Conservation (phyloP, 1,140 invertebrate genomes). For the Zelostemma sp. region DNA sequence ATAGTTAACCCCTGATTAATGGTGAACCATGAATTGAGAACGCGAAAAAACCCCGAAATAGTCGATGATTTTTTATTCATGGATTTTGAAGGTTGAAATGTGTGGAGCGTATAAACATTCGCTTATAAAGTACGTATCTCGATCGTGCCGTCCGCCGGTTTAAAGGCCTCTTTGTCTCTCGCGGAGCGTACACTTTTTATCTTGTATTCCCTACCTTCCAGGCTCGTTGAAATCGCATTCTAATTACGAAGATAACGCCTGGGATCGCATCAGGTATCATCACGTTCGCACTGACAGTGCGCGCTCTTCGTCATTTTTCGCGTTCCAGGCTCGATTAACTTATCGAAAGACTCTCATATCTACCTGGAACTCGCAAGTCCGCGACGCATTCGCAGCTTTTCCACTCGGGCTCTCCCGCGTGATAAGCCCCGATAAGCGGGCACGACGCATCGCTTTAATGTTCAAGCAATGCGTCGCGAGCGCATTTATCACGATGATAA, state of each 20-base stretch:
- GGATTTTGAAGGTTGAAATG: too few relatives aligned
- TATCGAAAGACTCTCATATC: slow-evolving; percentile 20
- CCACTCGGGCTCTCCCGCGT: slow-evolving; percentile 20
- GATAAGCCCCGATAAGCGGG: slow-evolving; percentile 37
- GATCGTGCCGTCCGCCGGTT: slow-evolving; percentile 51
- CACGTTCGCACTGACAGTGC: slow-evolving; percentile 13
- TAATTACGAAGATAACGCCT: slow-evolving; percentile 44
- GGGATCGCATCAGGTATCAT: slow-evolving; percentile 35
- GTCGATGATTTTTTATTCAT: too few relatives aligned
- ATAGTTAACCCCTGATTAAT: too few relatives aligned
- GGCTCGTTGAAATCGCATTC: slow-evolving; percentile 39
- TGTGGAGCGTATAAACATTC: too few relatives aligned
- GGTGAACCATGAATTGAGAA: too few relatives aligned
- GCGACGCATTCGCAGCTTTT: slow-evolving; percentile 16
- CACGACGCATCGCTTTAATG: slow-evolving; percentile 37
- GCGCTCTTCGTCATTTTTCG: slow-evolving; percentile 17
- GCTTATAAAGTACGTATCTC: too few relatives aligned
- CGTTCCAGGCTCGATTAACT: slow-evolving; percentile 22
- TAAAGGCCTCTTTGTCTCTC: slow-evolving; percentile 53
- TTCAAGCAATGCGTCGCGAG: slow-evolving; percentile 31
- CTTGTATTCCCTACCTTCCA: slow-evolving; percentile 38
- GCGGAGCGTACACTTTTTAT: slow-evolving; percentile 37
- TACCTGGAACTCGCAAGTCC: neutral
- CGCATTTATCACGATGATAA: slow-evolving; percentile 25
- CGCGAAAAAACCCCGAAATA: too few relatives aligned